phyloP scores from a whole-genome alignment of 2,113 vertebrate genomes.

The Lycocorax pyrrhopterus region DNA sequence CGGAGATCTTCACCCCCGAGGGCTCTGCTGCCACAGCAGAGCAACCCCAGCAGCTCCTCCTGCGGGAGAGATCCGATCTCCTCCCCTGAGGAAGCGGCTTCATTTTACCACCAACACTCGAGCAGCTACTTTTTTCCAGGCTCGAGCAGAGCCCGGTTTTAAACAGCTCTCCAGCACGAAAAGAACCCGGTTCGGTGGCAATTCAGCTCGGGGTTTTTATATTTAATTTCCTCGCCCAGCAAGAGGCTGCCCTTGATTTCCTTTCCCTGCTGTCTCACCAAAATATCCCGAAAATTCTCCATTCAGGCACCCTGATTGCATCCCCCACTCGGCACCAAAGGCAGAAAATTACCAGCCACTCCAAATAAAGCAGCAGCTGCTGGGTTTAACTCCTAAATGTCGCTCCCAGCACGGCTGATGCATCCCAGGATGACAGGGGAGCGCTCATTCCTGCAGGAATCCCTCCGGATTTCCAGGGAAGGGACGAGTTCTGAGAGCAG shows the following conservation, averaged over 20 bases:
- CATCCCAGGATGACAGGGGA: background rate
- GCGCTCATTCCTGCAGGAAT: background rate
- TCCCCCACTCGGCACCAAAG: constrained; percentile 37
- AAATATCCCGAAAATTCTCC: constrained; percentile 21
- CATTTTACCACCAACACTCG: background rate
- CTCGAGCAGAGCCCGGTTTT: background rate
- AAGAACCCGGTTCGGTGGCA: background rate
- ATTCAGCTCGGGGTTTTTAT: background rate
- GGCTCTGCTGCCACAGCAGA: background rate
- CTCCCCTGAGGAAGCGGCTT: background rate
- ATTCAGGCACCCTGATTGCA: constrained; percentile 42
- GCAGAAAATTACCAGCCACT: constrained; percentile 49
- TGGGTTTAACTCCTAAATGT: background rate
- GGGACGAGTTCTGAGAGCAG: background rate
- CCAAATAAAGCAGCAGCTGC: constrained; percentile 37
- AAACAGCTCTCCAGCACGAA: background rate
- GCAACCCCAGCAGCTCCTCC: background rate
- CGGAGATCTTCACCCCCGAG: background rate
- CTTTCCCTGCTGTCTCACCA: constrained; percentile 31
- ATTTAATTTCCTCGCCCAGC: constrained; percentile 42
- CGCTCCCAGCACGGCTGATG: background rate
- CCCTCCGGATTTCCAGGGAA: background rate
- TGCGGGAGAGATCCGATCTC: fast-evolving
- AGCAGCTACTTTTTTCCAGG: background rate
- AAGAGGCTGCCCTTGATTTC: constrained; percentile 34